Evolutionary conservation across 2,888 invertebrate species (phyloP).

Genomic region (Protonemura montana): DNA sequence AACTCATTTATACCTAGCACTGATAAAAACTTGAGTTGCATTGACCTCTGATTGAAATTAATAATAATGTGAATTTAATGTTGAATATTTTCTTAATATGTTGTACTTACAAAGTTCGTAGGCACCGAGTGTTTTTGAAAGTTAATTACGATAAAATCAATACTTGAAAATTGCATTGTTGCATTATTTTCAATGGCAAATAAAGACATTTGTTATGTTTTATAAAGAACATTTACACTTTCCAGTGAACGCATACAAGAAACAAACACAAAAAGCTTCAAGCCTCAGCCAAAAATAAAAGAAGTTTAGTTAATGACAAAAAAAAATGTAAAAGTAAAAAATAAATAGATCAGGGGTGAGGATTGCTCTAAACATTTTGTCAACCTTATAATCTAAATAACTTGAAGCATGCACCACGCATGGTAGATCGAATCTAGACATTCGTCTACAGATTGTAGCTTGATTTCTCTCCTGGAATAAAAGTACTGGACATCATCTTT

Average conservation of each 20-base stretch:
- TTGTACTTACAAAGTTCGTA: slow-evolving; percentile 27
- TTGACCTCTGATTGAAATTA: too few species aligned
- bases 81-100: background rate
- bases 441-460: slow-evolving; percentile 22
- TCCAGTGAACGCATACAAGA: slow-evolving; percentile 14
- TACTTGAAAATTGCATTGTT: slow-evolving; percentile 22
- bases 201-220: background rate
- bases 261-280: slow-evolving; percentile 47
- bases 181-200: background rate
- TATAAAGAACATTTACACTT: slow-evolving; percentile 19
- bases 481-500: slow-evolving; percentile 20
- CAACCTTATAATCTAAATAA: slow-evolving; percentile 22
- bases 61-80: too few species aligned
- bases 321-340: slow-evolving; percentile 18
- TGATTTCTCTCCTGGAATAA: slow-evolving; percentile 38
- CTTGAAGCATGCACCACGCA: slow-evolving; percentile 17
- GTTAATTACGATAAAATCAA: background rate
- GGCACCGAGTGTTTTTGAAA: slow-evolving; percentile 16
- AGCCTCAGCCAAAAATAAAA: slow-evolving; percentile 45
- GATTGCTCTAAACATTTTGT: background rate
- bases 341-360: slow-evolving; percentile 27
- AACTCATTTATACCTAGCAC: too few species aligned
- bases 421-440: slow-evolving; percentile 12
- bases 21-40: too few species aligned
- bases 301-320: slow-evolving; percentile 43